Evolutionary conservation across 2,888 invertebrate genomes (phyloP), one percentile per base, ranked within the genome.

Genomic region (Tetanocera ferruginea): DNA sequence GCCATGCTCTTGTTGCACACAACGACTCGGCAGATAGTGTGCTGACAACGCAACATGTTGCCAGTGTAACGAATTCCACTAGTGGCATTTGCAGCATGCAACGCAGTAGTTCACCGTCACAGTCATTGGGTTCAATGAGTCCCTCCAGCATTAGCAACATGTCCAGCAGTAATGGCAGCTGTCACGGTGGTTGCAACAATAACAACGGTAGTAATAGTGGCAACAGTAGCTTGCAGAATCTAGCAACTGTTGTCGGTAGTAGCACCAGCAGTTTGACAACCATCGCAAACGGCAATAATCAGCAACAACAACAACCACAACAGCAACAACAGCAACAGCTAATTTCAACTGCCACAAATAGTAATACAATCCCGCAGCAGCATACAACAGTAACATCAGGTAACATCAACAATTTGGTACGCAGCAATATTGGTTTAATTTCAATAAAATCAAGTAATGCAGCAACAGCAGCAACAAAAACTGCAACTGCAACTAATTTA

Each of bases 1-100:
- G 92, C 85, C 96, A 96, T 88, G 92, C 93, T 2, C 83, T 90
- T 57, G 86, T 86, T 72, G 88, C 89, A 67, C 90, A 90, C 81
- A 90, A 90, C 81, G 82, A 88, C 52, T 86, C 88, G 76, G 87
- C 89, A 23, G 90, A 89, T 31, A 88, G 86, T 75, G 86, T 87
- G 6, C 80, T 88, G 51, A 86, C 84, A 49, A 83, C 85, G n/a
- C 88, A 87, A 80, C 83, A 85, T 80, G 82, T 85, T 77, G 86
- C 84, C 37, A 85, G 81, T 78, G 85, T 84, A 23, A 70, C 84
- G 76, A 78, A 77, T 43, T 71, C 77, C 11, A 70, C 80, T 49
- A 66, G 70, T 51, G 31, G 70, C 75, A 78, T 67, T 75, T 37
- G 70, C 78, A 79, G 76, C 70, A 82, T 81, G 80, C 88, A 87